Conservation (phyloP, 2,888 invertebrate species). For the Agrotis segetum region DNA sequence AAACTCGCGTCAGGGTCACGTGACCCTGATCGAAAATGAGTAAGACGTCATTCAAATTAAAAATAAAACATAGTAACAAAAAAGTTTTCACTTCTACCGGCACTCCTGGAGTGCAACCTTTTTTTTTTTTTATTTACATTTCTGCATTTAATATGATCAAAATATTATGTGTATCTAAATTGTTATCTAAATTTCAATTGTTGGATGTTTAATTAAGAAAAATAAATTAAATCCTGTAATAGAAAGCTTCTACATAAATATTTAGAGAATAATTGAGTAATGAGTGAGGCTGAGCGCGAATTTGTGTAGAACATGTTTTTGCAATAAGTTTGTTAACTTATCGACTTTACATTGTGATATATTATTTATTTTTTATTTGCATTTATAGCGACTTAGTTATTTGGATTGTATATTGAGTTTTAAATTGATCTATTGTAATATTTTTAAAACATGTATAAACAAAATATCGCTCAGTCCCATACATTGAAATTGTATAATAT, state of each 20-base stretch:
- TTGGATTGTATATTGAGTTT: constrained; percentile 65
- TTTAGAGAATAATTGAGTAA: constrained; percentile 33
- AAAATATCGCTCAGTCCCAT: constrained; percentile 44
- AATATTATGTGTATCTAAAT: constrained; percentile 57
- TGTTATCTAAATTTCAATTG: constrained; percentile 47
- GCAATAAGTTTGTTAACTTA: constrained; percentile 59
- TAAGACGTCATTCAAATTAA: too few species aligned
- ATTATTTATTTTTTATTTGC: constrained; percentile 63
- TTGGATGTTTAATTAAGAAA: constrained; percentile 38
- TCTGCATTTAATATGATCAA: constrained; percentile 66
- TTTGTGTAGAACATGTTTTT: constrained; percentile 49
- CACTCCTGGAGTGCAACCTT: too few species aligned
- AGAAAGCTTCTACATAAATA: constrained; percentile 24
- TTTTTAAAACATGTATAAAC: constrained; percentile 57
- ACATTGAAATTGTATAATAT: constrained; percentile 29
- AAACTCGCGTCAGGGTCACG: too few species aligned
- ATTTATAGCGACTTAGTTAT: constrained; percentile 63
- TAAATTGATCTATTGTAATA: constrained; percentile 61
- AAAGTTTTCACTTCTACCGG: too few species aligned
- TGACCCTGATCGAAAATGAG: too few species aligned
- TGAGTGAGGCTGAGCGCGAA: constrained; percentile 46
- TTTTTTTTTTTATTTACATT: too few species aligned
- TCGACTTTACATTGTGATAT: constrained; percentile 65
- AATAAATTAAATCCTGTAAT: constrained; percentile 31
- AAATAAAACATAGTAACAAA: too few species aligned